A percentile compares a stretch with the other conserved stretches of the same genome.
phyloP scores from a whole-genome alignment of 2,113 vertebrate species.

The Menidia beryllina region DNA sequence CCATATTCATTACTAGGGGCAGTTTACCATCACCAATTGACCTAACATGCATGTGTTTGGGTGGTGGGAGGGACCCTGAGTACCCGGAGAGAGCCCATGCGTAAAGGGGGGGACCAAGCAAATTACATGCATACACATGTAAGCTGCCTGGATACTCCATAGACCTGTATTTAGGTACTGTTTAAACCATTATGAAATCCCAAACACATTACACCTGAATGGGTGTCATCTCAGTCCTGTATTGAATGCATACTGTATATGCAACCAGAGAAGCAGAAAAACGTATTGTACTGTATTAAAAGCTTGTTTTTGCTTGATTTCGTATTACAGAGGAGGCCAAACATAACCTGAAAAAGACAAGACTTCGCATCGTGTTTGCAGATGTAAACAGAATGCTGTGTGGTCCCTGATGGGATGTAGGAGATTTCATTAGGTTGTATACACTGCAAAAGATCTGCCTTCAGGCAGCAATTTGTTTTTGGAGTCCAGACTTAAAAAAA shows the following conservation, averaged over 20 bases:
- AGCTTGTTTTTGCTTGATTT: not conserved
- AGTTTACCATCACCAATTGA: no score
- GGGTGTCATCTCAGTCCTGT: not conserved
- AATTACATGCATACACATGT: no score
- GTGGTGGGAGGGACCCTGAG: no score
- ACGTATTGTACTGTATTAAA: no score
- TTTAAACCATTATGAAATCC: no score
- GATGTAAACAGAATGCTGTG: conserved; percentile 44
- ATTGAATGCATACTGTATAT: not conserved
- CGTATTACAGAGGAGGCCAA: conserved; percentile 11
- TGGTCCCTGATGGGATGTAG: conserved; percentile 49
- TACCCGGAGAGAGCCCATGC: no score
- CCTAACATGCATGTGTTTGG: no score
- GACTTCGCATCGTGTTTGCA: conserved; percentile 12
- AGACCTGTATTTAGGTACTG: no score
- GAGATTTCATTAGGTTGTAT: conserved; percentile 36
- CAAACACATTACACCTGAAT: not conserved
- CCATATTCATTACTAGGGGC: no score
- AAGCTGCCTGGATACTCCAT: no score
- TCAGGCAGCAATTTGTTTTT: conserved; percentile 26
- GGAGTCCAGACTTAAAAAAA: conserved; percentile 1
- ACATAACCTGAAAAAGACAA: not conserved
- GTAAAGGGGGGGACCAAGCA: no score
- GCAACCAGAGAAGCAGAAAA: conserved; percentile 4
- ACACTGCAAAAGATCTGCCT: conserved; percentile 23